Conservation (phyloP, 2,113 vertebrate species). For the Ellobius talpinus region DNA sequence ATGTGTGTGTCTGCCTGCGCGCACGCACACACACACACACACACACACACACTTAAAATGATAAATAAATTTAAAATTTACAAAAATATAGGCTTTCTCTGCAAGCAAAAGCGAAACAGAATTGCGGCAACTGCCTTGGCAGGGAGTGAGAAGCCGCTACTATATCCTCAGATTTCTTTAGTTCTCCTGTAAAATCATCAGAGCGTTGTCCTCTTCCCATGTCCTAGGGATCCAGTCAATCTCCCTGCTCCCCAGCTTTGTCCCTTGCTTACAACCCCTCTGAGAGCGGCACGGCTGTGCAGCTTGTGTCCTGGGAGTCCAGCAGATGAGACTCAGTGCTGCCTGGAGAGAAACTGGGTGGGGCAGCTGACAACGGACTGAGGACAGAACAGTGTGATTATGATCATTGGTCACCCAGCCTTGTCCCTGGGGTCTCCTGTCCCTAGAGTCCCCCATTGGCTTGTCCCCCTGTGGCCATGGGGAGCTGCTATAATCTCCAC, state of each 20-base stretch:
- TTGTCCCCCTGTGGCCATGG: not conserved
- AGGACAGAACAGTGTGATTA: no score
- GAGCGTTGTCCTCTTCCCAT: not conserved
- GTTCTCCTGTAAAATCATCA: not conserved
- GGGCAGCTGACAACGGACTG: not conserved
- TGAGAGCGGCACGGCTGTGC: not conserved
- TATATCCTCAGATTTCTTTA: not conserved
- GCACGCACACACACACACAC: not conserved
- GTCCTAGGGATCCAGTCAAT: not conserved
- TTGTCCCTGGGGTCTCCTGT: not conserved
- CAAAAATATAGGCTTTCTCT: not conserved
- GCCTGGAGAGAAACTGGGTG: not conserved
- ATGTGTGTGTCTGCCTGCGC: not conserved
- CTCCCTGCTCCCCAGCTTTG: not conserved
- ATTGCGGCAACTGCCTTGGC: not conserved
- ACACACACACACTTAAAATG: not conserved
- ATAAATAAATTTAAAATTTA: not conserved
- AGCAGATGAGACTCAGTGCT: not conserved
- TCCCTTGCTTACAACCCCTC: not conserved
- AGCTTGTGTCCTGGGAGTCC: not conserved
- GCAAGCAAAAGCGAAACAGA: not conserved
- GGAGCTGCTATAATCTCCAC: not conserved
- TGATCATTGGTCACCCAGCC: not conserved
- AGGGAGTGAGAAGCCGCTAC: not conserved
- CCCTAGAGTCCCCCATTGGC: not conserved